Percentiles rank a stretch among this genome's conserved stretches.
Conservation (phyloP, 2,113 vertebrate genomes). For the Xenopus borealis region DNA sequence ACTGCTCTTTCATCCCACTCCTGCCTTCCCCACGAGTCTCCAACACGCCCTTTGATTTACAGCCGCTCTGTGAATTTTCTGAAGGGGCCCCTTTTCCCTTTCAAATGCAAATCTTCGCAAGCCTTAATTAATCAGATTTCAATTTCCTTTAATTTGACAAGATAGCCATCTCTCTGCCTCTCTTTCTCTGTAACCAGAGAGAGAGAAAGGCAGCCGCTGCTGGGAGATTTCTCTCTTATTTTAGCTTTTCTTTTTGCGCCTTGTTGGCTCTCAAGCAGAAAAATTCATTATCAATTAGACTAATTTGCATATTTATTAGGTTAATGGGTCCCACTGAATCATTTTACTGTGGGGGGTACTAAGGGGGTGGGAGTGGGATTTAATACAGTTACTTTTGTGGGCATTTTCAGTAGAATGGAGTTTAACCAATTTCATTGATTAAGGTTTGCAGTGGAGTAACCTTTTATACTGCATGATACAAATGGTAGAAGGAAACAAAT, state of each 20-base stretch:
- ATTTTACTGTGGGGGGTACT: constrained; percentile 27
- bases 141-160: constrained; percentile 48
- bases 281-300: constrained; percentile 42
- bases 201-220: constrained; percentile 13
- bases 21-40: constrained; percentile 42
- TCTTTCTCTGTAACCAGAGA: constrained; percentile 31
- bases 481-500: too few species aligned
- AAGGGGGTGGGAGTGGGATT: background rate
- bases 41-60: constrained; percentile 45
- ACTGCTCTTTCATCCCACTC: constrained; percentile 43
- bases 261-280: constrained; percentile 36
- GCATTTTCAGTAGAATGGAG: background rate
- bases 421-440: background rate
- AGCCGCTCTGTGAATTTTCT: constrained; percentile 41
- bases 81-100: constrained; percentile 44
- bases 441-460: background rate
- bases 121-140: constrained; percentile 48
- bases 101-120: constrained; percentile 44
- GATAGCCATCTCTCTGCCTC: constrained; percentile 45
- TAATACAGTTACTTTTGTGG: background rate
- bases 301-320: constrained; percentile 47
- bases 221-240: constrained; percentile 41
- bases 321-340: constrained; percentile 36
- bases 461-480: too few species aligned
- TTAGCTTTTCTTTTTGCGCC: constrained; percentile 19